Evolutionary conservation across 2,113 vertebrate species (phyloP).

Genomic region (Terrapene triunguis): DNA sequence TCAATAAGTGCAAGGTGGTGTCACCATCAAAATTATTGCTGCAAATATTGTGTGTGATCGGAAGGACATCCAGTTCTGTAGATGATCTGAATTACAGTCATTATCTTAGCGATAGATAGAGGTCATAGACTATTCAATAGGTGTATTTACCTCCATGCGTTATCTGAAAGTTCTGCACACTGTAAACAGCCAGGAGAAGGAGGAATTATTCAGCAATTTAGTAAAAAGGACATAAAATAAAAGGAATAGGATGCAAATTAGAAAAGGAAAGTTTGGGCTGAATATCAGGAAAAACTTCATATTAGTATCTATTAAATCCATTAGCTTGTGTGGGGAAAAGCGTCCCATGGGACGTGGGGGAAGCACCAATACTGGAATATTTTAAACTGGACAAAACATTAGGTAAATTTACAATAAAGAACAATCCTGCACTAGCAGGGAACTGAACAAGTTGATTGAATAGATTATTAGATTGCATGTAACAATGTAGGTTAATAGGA

Average conservation of each 20-base stretch:
- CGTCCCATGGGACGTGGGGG: background rate
- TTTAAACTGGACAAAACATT: background rate
- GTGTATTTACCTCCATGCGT: background rate
- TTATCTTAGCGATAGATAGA: background rate
- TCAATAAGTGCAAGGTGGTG: background rate
- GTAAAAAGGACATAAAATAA: background rate
- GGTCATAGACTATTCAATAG: background rate
- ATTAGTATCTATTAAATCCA: background rate
- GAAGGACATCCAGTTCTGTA: background rate
- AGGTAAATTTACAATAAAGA: background rate
- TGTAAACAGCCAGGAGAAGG: background rate
- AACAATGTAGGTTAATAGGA: background rate
- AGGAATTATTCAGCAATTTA: background rate
- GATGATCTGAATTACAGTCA: background rate
- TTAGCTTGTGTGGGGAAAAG: background rate
- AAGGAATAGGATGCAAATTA: background rate
- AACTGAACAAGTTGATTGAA: background rate
- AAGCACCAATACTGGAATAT: background rate
- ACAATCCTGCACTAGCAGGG: background rate
- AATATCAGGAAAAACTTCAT: background rate
- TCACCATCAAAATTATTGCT: background rate
- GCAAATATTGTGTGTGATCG: background rate
- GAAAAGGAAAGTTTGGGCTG: background rate
- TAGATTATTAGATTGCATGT: background rate
- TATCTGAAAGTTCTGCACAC: background rate